Base-by-base conservation (phyloP, 2,113 vertebrate species). In the Phoxinus phoxinus region DNA sequence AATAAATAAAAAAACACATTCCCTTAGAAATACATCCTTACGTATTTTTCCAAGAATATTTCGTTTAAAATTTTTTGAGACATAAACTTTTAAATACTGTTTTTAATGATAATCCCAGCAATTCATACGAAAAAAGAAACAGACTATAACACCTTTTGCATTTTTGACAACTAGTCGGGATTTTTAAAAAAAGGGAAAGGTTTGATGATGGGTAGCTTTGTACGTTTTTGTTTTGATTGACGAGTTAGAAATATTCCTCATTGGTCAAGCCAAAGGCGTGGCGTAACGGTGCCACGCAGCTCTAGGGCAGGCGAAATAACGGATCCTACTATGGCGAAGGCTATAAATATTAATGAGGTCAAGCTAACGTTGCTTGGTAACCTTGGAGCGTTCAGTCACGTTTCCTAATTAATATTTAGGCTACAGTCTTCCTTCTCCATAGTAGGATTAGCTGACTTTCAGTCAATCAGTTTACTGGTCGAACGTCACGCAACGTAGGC, bases 331-430 rank as follows among this genome's bases (percentile, higher is more conserved):
- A 82, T 69, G 5, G 46, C 17, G 21, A 71, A 69, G 59, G 19
- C 1, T 11, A 56, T 83, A 12, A 41, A 83, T 41, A 72, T 58
- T 71, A 53, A 72, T 53, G 3, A 30, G 65, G 12, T 58, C 30
- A 51, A n/a, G 4, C 2, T 41, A 8, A 37, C 27, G 65, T 83
- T 83, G 65, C 81, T 41, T 58, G 19, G 81, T 37, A 83, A 48
- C 61, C n/a, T 27, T 46, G 32, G 11, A 25, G 77, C 77, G 10
- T 82, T 10, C 48, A 58, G 65, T 56, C 65, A 71, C 46, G 65
- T 56, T 32, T 71, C 21, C 51, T 83, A 25, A 32, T 82, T 51
- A 82, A 82, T 82, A 82, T 82, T 82, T 61, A n/a, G n/a, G n/a
- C n/a, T n/a, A 82, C 25, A 69, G 6, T 21, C 21, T 6, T 3